A percentile compares a stretch with the other conserved stretches of the same genome.
Evolutionary conservation across 2,888 invertebrate genomes (phyloP).

Genomic region (Temnothorax unifasciatus): DNA sequence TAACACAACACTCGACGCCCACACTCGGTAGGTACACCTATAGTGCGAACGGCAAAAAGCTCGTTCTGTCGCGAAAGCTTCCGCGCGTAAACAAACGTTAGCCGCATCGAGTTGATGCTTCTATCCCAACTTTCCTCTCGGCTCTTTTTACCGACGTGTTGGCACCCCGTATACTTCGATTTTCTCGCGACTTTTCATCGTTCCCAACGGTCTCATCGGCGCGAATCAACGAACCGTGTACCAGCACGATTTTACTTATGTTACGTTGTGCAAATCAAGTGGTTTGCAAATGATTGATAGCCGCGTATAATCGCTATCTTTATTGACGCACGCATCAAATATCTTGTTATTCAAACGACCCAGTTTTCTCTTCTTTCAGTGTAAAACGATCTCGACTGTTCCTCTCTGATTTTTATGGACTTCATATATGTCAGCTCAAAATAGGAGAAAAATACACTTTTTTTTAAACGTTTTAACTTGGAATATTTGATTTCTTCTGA

Average conservation of each 20-base stretch:
- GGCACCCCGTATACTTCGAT: slow-evolving; percentile 49
- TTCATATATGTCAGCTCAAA: neutral
- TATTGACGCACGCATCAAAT: neutral
- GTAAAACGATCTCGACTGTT: neutral
- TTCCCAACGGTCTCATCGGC: slow-evolving; percentile 22
- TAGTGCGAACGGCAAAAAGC: slow-evolving; percentile 37
- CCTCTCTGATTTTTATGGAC: neutral
- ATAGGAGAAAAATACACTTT: neutral
- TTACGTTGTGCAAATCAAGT: slow-evolving; percentile 60
- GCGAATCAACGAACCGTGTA: slow-evolving; percentile 68
- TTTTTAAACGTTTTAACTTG: neutral
- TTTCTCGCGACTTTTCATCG: slow-evolving; percentile 64
- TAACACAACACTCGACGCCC: slow-evolving; percentile 28
- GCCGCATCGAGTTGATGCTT: slow-evolving; percentile 52
- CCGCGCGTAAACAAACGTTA: slow-evolving; percentile 66
- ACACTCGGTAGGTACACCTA: slow-evolving; percentile 24
- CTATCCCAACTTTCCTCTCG: slow-evolving; percentile 48
- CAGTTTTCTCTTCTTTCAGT: neutral
- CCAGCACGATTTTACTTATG: slow-evolving; percentile 58
- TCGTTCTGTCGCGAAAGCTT: slow-evolving; percentile 52
- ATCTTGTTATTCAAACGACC: slow-evolving; percentile 17
- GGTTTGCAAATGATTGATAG: slow-evolving; percentile 66
- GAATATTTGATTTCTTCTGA: neutral
- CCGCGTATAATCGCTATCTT: slow-evolving; percentile 50
- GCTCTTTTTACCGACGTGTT: slow-evolving; percentile 17